A percentile compares a stretch with the other conserved stretches of the same genome.
Evolutionary conservation across 2,888 invertebrate genomes (phyloP).

Genomic region (Hyalella azteca): DNA sequence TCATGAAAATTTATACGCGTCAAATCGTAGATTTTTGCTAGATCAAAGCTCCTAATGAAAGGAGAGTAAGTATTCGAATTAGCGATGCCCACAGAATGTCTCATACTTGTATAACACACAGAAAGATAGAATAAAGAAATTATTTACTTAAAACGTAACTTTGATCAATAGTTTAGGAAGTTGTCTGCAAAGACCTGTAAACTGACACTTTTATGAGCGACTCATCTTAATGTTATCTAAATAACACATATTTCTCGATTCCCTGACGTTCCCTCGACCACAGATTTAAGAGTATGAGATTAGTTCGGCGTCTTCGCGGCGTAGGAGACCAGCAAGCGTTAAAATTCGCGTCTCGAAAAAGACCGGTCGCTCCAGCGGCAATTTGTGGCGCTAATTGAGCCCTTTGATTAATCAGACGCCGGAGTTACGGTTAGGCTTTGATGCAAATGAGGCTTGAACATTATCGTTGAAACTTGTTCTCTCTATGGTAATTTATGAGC

Average conservation of each 20-base stretch:
- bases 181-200: not conserved
- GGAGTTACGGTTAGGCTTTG: constrained; percentile 4
- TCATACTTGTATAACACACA: too few species aligned
- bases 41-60: too few species aligned
- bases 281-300: not conserved
- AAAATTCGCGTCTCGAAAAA: too few species aligned
- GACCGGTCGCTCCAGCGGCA: not conserved
- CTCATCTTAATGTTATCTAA: too few species aligned
- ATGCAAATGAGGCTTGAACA: constrained; percentile 11
- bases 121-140: too few species aligned
- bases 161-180: too few species aligned
- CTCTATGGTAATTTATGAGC: not conserved
- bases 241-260: too few species aligned
- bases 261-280: not conserved
- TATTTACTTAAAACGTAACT: too few species aligned
- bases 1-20: too few species aligned
- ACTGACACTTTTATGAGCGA: not conserved
- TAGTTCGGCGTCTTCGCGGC: not conserved
- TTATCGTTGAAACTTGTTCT: not conserved
- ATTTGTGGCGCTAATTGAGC: not conserved
- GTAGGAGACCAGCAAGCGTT: not conserved
- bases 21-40: too few species aligned
- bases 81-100: too few species aligned
- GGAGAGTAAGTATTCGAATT: too few species aligned
- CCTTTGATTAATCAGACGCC: constrained; percentile 20